Base-by-base conservation (phyloP, 2,888 invertebrate genomes). In the Melipona bicolor region DNA sequence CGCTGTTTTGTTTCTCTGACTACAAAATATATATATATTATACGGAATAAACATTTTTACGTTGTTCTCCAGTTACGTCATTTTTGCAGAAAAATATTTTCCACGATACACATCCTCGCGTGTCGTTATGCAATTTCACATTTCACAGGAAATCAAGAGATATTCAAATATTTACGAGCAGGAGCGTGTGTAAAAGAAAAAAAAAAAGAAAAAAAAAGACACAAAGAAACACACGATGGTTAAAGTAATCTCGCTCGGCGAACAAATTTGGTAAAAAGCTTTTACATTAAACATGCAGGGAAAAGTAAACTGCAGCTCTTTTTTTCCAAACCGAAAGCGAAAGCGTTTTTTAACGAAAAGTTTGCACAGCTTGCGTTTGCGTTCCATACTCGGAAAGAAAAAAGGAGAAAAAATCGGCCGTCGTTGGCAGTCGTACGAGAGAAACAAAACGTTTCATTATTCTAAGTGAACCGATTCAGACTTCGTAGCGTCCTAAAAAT, bases 401-500 rank as follows among this genome's bases (percentile, higher is more conserved):
- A 43, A 43, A 43, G 1, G 43, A 43, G 27, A 27, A 32, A 32
- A 64, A 32, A 13, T 36, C 21, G 4, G 32, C 19, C 1, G 27
- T 52, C n/a, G 11, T 21, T 21, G 9, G 13, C n/a, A 5, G 15
- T 69, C 24, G 24, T 54, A 6, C 32, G 21, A 32, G 2, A 27
- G 0, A 15, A 6, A 6, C 11, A 4, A 50, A 15, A 21, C 3
- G 15, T 54, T n/a, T n/a, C 32, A 43, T 71, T 59, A 59, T 43
- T n/a, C 11, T 11, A 59, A n/a, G 36, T 59, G 43, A 56, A 56
- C 56, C 11, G 43, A 43, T 71, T 43, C 36, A 24, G 43, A 19
- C n/a, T 24, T 24, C 19, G 76, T 56, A 17, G 27, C 27, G 21
- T 56, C 43, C 67, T 54, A 43, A 6, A 68, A 83, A 76, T 59